phyloP scores from a whole-genome alignment of 2,113 vertebrate genomes.

The Tylochromis polylepis region DNA sequence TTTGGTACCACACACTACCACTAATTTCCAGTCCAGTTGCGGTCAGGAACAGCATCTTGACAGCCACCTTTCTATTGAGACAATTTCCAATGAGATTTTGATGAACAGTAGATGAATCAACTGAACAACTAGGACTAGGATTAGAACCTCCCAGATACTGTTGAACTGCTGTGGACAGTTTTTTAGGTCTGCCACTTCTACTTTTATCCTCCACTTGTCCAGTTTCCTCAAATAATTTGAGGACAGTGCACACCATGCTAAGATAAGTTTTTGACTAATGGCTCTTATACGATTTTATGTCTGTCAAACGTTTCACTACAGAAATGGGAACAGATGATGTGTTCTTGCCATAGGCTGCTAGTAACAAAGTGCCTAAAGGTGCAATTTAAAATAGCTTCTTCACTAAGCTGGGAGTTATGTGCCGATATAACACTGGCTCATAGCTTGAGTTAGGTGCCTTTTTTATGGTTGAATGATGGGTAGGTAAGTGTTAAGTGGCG shows the following conservation, averaged over 20 bases:
- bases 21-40: background rate
- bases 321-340: background rate
- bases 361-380: background rate
- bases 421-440: background rate
- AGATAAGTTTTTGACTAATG: background rate
- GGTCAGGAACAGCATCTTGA: background rate
- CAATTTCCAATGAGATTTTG: background rate
- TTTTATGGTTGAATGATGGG: background rate
- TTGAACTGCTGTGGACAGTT: background rate
- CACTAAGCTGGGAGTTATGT: background rate
- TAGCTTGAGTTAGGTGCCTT: background rate
- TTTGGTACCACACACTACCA: background rate
- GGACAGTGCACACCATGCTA: background rate
- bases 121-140: background rate
- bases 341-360: background rate
- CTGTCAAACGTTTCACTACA: background rate
- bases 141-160: no score
- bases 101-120: background rate
- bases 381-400: background rate
- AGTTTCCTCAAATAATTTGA: background rate
- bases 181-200: background rate
- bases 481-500: background rate
- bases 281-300: background rate
- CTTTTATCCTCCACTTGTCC: background rate
- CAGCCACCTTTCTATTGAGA: background rate